Base-by-base conservation (phyloP, 2,797 vertebrate genomes). In the Gallinago solitaria region DNA sequence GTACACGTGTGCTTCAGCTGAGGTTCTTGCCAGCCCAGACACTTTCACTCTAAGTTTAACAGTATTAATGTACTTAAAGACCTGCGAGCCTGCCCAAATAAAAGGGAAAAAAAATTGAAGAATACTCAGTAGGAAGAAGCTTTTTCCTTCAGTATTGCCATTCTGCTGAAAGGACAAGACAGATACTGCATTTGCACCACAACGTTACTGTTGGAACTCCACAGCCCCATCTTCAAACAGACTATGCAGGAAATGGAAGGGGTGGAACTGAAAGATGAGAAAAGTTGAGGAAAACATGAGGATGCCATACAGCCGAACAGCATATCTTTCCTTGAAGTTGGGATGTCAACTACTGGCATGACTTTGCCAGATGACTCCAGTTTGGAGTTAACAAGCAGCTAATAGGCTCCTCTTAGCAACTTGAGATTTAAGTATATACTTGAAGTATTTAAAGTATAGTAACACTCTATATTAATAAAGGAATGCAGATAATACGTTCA, bases 231-330 rank as follows among this genome's bases (percentile, higher is more conserved):
- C 18, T 50, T n/a, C 61, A 67, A 61, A 47, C 10, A 59, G 53
- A 45, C 7, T 9, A 35, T 39, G n/a, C 47, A 56, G 21, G 13
- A 74, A 51, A 59, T 2, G 8, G 51, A 63, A 43, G n/a, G 9
- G 10, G 15, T n/a, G 6, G 21, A 84, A 21, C 25, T 77, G 19
- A 30, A 64, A 64, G 41, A 51, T 4, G 4, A 75, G 20, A 19
- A 39, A 53, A 47, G 33, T 2, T n/a, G 5, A 33, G 14, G 24
- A 45, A 70, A 79, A 57, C 0, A 0, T 6, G 5, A 53, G 15
- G 25, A 78, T 43, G 39, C 11, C 27, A 9, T 15, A 35, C 6
- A 45, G 50, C 39, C 23, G 30, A 54, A 41, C 1, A 1, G 21
- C 21, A 17, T 1, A 0, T 28, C 27, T n/a, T 54, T 9, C 64